phyloP scores from a whole-genome alignment of 2,888 invertebrate species.

The Listrodromus nycthemerus region DNA sequence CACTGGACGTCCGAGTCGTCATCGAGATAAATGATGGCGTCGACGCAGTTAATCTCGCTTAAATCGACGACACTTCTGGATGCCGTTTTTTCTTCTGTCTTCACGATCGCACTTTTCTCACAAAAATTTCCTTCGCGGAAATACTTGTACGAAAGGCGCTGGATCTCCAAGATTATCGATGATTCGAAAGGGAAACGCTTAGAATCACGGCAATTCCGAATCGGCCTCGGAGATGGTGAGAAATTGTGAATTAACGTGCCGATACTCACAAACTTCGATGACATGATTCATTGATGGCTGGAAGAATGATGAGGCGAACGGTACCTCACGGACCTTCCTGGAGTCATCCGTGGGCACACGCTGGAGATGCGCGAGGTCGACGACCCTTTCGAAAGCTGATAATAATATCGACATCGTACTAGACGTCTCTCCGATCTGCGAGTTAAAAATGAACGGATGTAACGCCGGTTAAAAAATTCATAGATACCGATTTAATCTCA shows the following conservation, averaged over 20 bases:
- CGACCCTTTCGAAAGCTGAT: slow-evolving; percentile 39
- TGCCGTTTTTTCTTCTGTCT: too few relatives aligned
- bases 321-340: slow-evolving; percentile 29
- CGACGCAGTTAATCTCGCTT: neutral
- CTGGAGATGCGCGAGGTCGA: slow-evolving; percentile 31
- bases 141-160: neutral
- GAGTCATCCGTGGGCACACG: slow-evolving; percentile 12
- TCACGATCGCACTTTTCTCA: neutral
- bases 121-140: neutral
- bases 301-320: slow-evolving; percentile 27
- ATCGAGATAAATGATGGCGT: slow-evolving; percentile 49
- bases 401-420: slow-evolving; percentile 48
- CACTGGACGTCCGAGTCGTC: slow-evolving; percentile 43
- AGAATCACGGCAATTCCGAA: slow-evolving; percentile 23
- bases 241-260: neutral
- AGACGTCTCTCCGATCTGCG: slow-evolving; percentile 20
- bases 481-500: neutral
- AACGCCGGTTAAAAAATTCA: neutral
- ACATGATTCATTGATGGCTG: slow-evolving; percentile 16
- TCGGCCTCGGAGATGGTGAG: neutral
- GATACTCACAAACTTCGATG: slow-evolving; percentile 5
- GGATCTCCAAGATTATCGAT: neutral
- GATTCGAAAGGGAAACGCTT: slow-evolving; percentile 23
- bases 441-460: slow-evolving; percentile 30
- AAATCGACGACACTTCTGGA: neutral